phyloP scores from a whole-genome alignment of 2,888 invertebrate genomes.

The Drosophila paracracens region DNA sequence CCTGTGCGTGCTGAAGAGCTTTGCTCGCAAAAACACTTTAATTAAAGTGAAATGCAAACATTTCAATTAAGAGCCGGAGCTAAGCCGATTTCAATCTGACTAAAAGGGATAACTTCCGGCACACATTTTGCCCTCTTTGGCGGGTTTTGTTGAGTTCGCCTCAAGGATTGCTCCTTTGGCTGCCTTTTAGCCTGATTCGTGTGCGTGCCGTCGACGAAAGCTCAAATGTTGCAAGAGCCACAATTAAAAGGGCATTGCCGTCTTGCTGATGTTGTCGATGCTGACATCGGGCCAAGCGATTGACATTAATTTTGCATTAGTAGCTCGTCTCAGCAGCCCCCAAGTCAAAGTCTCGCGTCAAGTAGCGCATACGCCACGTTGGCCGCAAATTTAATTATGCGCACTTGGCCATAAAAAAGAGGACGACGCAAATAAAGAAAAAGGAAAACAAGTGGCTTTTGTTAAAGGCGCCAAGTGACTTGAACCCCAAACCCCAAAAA shows the following conservation, averaged over 20 bases:
- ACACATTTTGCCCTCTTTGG: conserved; percentile 58
- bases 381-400: conserved; percentile 72
- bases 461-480: conserved; percentile 46
- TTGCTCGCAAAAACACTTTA: conserved; percentile 59
- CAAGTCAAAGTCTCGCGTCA: not conserved
- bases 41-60: conserved; percentile 79
- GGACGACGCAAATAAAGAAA: conserved; percentile 19
- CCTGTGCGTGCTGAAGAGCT: conserved; percentile 45
- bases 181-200: conserved; percentile 22
- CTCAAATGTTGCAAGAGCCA: conserved; percentile 56
- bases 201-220: conserved; percentile 52
- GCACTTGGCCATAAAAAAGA: conserved; percentile 50
- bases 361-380: conserved; percentile 62
- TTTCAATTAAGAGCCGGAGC: conserved; percentile 73
- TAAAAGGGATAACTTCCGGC: conserved; percentile 78
- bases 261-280: conserved; percentile 45
- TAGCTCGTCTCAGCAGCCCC: not conserved
- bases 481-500: conserved; percentile 8
- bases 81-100: conserved; percentile 79
- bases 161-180: conserved; percentile 37
- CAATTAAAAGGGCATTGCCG: conserved; percentile 72
- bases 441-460: conserved; percentile 42
- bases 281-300: conserved; percentile 49
- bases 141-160: conserved; percentile 29
- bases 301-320: conserved; percentile 80